phyloP scores from a whole-genome alignment of 2,797 vertebrate species.

The Vespertilio murinus region DNA sequence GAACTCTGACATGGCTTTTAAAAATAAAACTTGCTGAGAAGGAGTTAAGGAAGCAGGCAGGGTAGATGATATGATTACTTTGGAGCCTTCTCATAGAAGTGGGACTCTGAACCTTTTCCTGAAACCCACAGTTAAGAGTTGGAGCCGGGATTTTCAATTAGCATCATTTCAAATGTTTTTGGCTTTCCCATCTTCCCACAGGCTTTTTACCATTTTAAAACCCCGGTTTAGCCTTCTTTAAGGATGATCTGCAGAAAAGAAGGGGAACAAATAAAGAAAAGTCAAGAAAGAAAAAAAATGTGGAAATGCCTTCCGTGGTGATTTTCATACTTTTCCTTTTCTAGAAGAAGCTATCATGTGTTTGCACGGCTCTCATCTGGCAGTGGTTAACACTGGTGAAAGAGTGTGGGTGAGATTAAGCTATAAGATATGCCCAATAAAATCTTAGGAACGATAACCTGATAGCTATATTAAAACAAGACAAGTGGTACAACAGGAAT shows the following conservation, averaged over 20 bases:
- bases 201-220: not conserved
- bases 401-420: not conserved
- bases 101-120: not conserved
- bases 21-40: conserved; percentile 42
- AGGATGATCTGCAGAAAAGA: conserved; percentile 12
- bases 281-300: not conserved
- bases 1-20: conserved; percentile 13
- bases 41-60: not conserved
- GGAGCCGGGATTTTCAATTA: not conserved
- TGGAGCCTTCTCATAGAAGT: not conserved
- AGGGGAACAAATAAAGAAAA: not conserved
- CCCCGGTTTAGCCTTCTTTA: not conserved
- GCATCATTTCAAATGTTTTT: not conserved
- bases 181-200: not conserved
- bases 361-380: not conserved
- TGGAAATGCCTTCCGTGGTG: not conserved
- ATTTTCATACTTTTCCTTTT: not conserved
- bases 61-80: not conserved
- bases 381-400: not conserved
- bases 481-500: not conserved
- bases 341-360: not conserved
- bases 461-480: not conserved
- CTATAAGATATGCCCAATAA: not conserved
- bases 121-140: not conserved
- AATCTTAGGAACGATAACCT: not conserved